These are phyloP conservation scores for Laticauda laticaudata DNA, from an alignment of 2,113 vertebrate species.

Conservation along the genomic window DNA sequence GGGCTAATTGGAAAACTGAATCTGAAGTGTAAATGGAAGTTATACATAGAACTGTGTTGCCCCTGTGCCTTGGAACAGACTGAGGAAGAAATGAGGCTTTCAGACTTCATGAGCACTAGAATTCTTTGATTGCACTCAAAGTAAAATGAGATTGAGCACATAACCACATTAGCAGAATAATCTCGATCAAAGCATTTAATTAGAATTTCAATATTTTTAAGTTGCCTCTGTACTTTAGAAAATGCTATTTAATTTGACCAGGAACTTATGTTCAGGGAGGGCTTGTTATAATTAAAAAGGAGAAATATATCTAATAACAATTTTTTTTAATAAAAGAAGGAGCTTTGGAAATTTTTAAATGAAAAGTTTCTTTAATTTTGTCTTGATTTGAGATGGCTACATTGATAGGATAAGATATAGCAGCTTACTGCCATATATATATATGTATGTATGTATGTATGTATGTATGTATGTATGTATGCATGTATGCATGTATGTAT, in stretches of 20 bases:
- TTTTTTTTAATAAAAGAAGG: background rate
- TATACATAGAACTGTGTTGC: background rate
- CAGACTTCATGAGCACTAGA: background rate
- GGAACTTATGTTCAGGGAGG: background rate
- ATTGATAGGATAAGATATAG: background rate
- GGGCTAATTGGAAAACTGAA: constrained; percentile 38
- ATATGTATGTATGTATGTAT: no score
- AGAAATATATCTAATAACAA: background rate
- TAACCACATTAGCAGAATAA: background rate
- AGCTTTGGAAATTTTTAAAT: background rate
- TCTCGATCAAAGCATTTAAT: background rate
- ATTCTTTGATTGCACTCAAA: background rate
- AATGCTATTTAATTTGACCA: background rate
- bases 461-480: no score
- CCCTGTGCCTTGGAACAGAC: background rate
- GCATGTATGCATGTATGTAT: fast-evolving
- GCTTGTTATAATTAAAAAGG: background rate
- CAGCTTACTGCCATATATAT: background rate
- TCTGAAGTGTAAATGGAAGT: background rate
- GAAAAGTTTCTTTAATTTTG: background rate
- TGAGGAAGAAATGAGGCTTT: background rate
- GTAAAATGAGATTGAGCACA: background rate
- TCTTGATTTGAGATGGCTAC: background rate
- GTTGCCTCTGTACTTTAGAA: background rate
- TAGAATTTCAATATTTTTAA: background rate